Percentiles rank a stretch among this genome's conserved stretches.
phyloP scores from a whole-genome alignment of 1,140 invertebrate species.

The Heliothis subflexa region DNA sequence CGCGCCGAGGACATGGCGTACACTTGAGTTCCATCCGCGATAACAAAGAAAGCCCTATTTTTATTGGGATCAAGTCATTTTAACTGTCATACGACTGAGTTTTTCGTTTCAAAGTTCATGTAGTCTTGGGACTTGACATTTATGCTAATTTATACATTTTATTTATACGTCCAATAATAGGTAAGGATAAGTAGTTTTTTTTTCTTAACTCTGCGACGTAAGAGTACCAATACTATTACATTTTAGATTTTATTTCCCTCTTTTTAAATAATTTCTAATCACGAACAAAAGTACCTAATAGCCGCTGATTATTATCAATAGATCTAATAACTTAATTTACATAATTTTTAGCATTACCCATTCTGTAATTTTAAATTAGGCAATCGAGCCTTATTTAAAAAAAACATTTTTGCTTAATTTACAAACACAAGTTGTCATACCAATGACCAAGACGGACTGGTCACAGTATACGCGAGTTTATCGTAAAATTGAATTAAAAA shows the following conservation, averaged over 20 bases:
- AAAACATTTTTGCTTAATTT: not conserved
- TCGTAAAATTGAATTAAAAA: slow-evolving; percentile 85
- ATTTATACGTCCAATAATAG: slow-evolving; percentile 7
- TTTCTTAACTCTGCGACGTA: too few relatives aligned
- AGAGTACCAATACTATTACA: too few relatives aligned
- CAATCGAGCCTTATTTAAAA: too few relatives aligned
- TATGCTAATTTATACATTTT: not conserved
- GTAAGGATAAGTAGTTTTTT: not conserved
- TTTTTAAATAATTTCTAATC: too few relatives aligned
- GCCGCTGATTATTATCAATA: too few relatives aligned
- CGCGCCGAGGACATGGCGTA: slow-evolving; percentile 48
- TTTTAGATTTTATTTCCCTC: too few relatives aligned
- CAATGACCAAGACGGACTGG: slow-evolving; percentile 55
- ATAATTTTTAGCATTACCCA: too few relatives aligned
- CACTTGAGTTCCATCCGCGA: slow-evolving; percentile 62
- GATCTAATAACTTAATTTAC: too few relatives aligned
- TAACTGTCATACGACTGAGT: slow-evolving; percentile 51
- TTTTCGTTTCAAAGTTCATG: slow-evolving; percentile 16
- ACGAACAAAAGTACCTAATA: too few relatives aligned
- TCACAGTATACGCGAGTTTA: slow-evolving; percentile 69
- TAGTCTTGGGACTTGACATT: slow-evolving; percentile 22
- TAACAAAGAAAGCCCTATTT: slow-evolving; percentile 58
- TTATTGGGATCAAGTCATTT: slow-evolving; percentile 56
- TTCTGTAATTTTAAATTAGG: too few relatives aligned
- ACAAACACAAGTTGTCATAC: not conserved